These are phyloP conservation scores for Cyanoderma ruficeps DNA, from an alignment of 2,113 vertebrate genomes.

Conservation along the genomic window DNA sequence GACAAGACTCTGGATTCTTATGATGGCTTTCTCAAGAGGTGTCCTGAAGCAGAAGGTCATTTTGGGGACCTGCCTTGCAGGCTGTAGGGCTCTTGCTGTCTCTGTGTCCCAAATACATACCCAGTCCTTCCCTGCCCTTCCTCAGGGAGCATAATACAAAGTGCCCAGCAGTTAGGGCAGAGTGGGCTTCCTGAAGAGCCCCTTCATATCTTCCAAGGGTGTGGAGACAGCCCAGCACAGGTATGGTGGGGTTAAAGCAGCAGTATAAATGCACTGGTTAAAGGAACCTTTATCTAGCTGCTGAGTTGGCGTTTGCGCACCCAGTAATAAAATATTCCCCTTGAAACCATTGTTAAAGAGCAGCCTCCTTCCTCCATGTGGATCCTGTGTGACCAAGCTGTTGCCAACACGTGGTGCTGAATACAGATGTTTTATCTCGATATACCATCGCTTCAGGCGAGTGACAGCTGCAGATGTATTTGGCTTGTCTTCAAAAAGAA, in stretches of 20 bases:
- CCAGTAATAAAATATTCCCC: background rate
- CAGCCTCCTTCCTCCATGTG: background rate
- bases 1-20: background rate
- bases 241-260: background rate
- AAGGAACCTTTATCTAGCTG: background rate
- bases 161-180: background rate
- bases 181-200: background rate
- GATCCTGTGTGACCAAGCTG: background rate
- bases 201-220: rapidly evolving
- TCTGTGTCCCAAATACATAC: rapidly evolving
- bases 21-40: background rate
- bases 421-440: background rate
- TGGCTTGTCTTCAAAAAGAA: background rate
- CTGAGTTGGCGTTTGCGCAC: background rate
- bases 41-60: background rate
- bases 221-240: background rate
- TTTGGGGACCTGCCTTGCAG: background rate
- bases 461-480: background rate
- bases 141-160: background rate
- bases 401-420: background rate
- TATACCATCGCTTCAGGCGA: background rate
- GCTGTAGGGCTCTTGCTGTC: background rate
- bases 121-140: background rate
- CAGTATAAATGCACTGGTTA: background rate
- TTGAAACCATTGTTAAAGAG: background rate